Percentiles rank a stretch among this genome's conserved stretches.
Conservation (phyloP, 2,888 invertebrate species). For the Platynereis dumerilii region DNA sequence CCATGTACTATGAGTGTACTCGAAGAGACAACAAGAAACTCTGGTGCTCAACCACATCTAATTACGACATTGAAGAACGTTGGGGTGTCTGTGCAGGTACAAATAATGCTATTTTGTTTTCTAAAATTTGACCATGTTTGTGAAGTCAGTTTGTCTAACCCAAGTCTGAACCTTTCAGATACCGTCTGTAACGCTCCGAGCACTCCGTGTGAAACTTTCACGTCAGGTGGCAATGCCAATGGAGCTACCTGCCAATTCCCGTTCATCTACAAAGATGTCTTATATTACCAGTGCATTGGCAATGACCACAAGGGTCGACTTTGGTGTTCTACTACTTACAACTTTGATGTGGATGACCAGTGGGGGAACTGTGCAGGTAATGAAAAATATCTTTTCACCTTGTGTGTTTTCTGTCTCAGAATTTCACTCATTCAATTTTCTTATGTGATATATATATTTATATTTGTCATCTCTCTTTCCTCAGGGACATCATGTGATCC, state of each 20-base stretch:
- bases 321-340: conserved; percentile 22
- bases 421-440: no score
- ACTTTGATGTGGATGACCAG: conserved; percentile 18
- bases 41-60: conserved; percentile 23
- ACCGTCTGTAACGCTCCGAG: background rate
- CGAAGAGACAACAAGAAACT: background rate
- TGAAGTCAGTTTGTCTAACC: no score
- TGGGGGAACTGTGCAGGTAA: conserved; percentile 16
- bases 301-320: background rate
- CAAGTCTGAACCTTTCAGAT: no score
- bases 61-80: conserved; percentile 18
- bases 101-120: no score
- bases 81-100: conserved; percentile 15
- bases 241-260: conserved; percentile 20
- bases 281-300: conserved; percentile 5
- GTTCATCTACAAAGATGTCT: conserved; percentile 12
- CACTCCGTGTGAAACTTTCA: conserved; percentile 1
- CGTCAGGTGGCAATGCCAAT: conserved; percentile 17
- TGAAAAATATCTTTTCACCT: no score
- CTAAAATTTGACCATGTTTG: no score
- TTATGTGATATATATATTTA: no score
- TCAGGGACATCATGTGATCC: background rate
- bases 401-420: no score
- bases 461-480: background rate
- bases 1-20: conserved; percentile 1